Base-by-base conservation (phyloP, 2,797 vertebrate species). In the Bradypodion pumilum region DNA sequence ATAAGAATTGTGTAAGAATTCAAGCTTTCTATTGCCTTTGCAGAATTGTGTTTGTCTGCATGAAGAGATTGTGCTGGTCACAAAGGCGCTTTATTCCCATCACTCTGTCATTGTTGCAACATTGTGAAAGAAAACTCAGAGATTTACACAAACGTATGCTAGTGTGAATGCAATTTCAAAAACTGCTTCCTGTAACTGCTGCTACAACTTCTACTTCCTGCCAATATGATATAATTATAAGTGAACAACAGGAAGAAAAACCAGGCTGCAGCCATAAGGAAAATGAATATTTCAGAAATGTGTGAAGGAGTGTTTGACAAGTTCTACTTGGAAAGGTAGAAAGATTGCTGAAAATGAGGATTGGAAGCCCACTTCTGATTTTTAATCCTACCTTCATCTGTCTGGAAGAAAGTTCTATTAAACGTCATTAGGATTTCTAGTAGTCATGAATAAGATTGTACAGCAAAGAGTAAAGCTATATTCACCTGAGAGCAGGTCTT, bases 1-100 rank as follows among this genome's bases (percentile, higher is more conserved):
- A 27, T 7, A 80, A 86, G 86, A 86, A 82, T 86, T 89, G 85
- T 78, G 73, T 82, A 88, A 79, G 78, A 60, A 88, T 92, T 94
- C 92, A 88, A 91, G 92, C 70, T 87, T 86, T 80, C 70, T 75
- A 40, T 87, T 74, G 29, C 80, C 56, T 32, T 56, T n/a, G 23
- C 49, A 82, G 78, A 63, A 42, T 88, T 82, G 19, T 32, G 29
- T 42, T 4, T 2, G n/a, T 60, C 15, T 29, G 8, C 32, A 52
- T 75, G 35, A 76, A 63, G 74, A 87, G 66, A 65, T 85, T 90
- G 25, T 25, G 12, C 72, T 90, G 7, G 0, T 84, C 52, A 25
- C 9, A 68, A 75, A 78, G 40, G 32, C 70, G 77, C 74, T 87
- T 87, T 37, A 85, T 68, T 56, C 46, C 27, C 80, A 72, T 84